phyloP scores from a whole-genome alignment of 2,113 vertebrate species.

The Tauraco erythrolophus region DNA sequence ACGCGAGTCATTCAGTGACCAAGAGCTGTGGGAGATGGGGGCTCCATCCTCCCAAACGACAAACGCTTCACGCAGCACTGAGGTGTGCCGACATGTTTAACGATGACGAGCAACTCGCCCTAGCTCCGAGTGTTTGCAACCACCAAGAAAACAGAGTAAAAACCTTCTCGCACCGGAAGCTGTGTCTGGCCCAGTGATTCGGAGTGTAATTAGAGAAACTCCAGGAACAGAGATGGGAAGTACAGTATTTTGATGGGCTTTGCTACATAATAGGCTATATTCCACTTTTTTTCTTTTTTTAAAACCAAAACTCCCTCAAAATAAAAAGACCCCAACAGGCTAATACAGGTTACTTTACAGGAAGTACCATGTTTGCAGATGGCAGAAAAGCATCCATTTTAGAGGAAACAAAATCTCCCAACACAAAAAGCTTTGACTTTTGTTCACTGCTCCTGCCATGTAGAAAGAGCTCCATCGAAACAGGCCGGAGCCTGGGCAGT shows the following conservation, averaged over 20 bases:
- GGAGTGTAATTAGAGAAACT: not conserved
- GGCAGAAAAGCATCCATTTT: not conserved
- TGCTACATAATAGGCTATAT: not conserved
- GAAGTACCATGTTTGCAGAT: not conserved
- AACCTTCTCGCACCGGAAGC: not conserved
- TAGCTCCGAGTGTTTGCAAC: no score
- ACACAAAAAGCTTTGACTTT: not conserved
- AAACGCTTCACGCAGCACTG: fast-evolving
- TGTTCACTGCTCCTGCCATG: not conserved
- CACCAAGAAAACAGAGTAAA: not conserved
- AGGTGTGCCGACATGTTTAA: fast-evolving
- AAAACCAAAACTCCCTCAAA: not conserved
- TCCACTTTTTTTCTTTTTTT: not conserved
- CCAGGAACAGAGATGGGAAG: not conserved
- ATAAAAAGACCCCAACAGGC: not conserved
- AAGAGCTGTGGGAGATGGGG: fast-evolving
- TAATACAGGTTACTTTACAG: not conserved
- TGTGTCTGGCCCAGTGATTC: not conserved
- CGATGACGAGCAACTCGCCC: fast-evolving
- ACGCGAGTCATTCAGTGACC: not conserved
- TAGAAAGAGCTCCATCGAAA: not conserved
- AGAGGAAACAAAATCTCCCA: not conserved
- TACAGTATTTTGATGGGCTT: not conserved
- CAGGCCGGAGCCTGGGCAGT: not conserved
- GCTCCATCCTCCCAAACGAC: not conserved